These are phyloP conservation scores for Corythoichthys haematopterus DNA, from an alignment of 2,113 vertebrate genomes.

Conservation along the genomic window DNA sequence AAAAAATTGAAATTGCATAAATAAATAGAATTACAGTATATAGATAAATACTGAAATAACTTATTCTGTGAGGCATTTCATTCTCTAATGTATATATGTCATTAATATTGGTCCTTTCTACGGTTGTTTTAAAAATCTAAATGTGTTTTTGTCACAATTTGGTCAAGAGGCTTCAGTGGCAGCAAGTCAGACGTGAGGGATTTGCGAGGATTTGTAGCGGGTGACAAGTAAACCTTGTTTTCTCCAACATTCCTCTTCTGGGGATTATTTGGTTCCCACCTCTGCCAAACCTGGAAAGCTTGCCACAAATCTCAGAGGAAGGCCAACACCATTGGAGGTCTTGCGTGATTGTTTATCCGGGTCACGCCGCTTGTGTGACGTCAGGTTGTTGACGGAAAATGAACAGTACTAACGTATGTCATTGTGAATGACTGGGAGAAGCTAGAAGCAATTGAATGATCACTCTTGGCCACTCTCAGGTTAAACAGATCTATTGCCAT, in stretches of 20 bases:
- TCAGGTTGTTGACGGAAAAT: background rate
- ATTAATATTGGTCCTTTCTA: no score
- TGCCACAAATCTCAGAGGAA: background rate
- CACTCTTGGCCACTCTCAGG: no score
- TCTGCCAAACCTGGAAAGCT: constrained; percentile 11
- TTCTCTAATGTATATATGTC: no score
- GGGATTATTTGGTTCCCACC: constrained; percentile 32
- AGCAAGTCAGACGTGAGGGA: background rate
- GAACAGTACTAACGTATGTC: no score
- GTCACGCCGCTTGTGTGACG: background rate
- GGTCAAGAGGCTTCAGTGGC: background rate
- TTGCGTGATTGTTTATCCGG: background rate
- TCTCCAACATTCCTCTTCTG: constrained; percentile 9
- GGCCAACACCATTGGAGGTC: accelerated
- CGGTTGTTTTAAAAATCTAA: background rate
- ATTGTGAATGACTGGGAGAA: no score
- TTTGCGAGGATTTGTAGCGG: background rate
- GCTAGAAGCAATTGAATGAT: no score
- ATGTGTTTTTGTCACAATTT: background rate
- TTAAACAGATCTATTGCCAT: no score
- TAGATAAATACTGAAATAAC: no score
- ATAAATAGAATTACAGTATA: no score
- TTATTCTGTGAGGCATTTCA: no score
- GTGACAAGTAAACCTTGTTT: constrained; percentile 4
- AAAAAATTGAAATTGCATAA: no score